phyloP scores from a whole-genome alignment of 2,797 vertebrate species.

The Takifugu ocellatus region DNA sequence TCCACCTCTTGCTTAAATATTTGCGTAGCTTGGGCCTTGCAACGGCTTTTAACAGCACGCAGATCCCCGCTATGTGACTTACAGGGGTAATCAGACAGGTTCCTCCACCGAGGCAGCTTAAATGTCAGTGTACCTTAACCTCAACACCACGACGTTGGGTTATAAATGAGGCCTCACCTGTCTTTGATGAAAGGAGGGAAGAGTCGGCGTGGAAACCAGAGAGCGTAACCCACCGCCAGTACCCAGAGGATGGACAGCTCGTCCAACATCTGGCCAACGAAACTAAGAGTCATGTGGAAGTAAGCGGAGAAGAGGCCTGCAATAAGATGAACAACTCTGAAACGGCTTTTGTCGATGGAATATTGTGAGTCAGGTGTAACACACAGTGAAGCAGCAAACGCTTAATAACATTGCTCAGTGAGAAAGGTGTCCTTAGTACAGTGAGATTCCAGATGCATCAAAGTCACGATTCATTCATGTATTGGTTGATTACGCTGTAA shows the following conservation, averaged over 20 bases:
- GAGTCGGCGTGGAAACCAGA: conserved; percentile 86
- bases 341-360: background rate
- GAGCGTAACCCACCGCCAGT: conserved; percentile 78
- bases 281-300: conserved; percentile 96
- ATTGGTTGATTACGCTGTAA: too few relatives aligned
- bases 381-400: too few relatives aligned
- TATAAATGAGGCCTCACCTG: conserved; percentile 75
- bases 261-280: conserved; percentile 90
- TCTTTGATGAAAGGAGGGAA: conserved; percentile 84
- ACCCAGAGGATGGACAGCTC: conserved; percentile 95
- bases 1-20: conserved; percentile 61
- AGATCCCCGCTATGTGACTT: conserved; percentile 3
- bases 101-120: background rate
- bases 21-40: conserved; percentile 28
- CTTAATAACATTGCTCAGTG: too few relatives aligned
- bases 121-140: background rate
- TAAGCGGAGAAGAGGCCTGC: conserved; percentile 89
- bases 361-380: too few relatives aligned
- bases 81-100: background rate
- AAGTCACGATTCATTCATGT: background rate
- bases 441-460: background rate
- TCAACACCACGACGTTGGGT: background rate
- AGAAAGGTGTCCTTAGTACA: too few relatives aligned
- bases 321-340: background rate
- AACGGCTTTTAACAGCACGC: conserved; percentile 23